Evolutionary conservation across 2,113 vertebrate species (phyloP).

Genomic region (Dipodomys merriami): DNA sequence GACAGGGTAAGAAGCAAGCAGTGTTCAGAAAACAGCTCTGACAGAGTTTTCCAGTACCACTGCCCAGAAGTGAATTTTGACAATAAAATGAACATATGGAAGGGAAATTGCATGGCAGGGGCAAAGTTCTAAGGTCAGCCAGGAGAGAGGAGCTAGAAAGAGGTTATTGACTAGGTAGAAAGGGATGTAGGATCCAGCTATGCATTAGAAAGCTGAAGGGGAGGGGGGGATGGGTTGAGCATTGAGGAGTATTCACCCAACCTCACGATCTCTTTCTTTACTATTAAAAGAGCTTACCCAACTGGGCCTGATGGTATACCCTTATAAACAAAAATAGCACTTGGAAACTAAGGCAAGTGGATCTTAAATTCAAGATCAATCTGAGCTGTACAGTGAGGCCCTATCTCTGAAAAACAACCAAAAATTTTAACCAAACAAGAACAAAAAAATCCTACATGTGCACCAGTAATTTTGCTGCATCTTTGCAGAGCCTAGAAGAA

Average conservation of each 20-base stretch:
- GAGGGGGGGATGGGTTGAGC: no score
- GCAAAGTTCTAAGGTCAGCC: no score
- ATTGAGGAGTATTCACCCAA: not conserved
- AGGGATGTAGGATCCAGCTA: no score
- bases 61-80: not conserved
- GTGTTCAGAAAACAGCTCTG: not conserved
- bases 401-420: not conserved
- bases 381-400: not conserved
- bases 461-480: not conserved
- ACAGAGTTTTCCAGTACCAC: conserved; percentile 41
- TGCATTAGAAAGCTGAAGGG: no score
- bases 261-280: not conserved
- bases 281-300: not conserved
- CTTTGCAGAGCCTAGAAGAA: conserved; percentile 37
- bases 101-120: not conserved
- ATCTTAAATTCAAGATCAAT: not conserved
- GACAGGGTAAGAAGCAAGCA: not conserved
- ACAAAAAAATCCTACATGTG: no score
- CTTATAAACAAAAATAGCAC: not conserved
- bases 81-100: not conserved
- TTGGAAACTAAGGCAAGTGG: not conserved
- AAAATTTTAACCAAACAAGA: not conserved
- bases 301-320: not conserved
- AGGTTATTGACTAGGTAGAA: no score
- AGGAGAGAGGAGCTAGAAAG: not conserved